Evolutionary conservation across 2,797 vertebrate species (phyloP), one percentile per base, ranked within the genome.

Genomic region (Silurus aristotelis): DNA sequence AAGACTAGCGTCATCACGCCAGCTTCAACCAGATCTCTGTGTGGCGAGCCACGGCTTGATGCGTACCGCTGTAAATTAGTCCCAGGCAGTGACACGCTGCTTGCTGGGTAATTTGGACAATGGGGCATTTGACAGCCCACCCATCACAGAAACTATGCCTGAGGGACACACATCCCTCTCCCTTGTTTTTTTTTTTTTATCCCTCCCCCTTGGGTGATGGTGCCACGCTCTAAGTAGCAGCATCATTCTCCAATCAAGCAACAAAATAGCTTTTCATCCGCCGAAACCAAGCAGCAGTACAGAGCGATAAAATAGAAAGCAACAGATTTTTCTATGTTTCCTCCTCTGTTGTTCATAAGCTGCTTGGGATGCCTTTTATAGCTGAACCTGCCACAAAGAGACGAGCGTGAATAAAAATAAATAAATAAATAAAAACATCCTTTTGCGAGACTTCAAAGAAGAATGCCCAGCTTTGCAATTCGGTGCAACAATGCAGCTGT

Each of bases 81-180:
- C 95, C 93, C 94, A 95, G 88, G 91, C 88, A 92, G 94, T 93
- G 95, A 95, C 94, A 93, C 91, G 90, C 91, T 92, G 91, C 94
- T 94, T 92, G 93, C 93, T 89, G 93, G 91, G 90, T 95, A 93
- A 93, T 96, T 97, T 97, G 95, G 96, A 96, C 94, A 95, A 93
- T 94, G 92, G 96, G 93, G 94, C 94, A 2, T 97, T 96, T 96
- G 96, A 96, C 96, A 97, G 95, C 95, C 95, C 91, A 95, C 95
- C 94, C 90, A 93, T 96, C 96, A 96, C 85, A 79, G 86, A 83
- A 89, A 93, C 91, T 85, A 89, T 91, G 89, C 94, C 94, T 95
- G 84, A 86, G 94, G 94, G 96, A 94, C 94, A 88, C 89, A 90
- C 92, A 92, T 87, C 75, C 85, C 86, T 85, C 81, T 85, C 88